phyloP scores from a whole-genome alignment of 1,140 invertebrate genomes.

The Probaryconus sp. region DNA sequence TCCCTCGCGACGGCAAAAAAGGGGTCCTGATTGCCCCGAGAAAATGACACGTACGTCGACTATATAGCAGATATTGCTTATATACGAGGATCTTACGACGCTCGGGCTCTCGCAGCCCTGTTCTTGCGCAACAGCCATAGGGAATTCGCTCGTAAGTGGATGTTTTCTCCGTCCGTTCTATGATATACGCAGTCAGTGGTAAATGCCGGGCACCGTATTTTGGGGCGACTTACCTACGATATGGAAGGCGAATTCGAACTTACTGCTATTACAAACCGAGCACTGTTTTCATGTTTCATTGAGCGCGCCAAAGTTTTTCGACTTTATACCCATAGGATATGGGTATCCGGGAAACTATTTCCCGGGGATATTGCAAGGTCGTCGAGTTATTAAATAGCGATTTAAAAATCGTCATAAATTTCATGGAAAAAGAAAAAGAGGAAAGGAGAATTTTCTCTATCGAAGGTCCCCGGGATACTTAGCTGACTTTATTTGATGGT shows the following conservation, averaged over 20 bases:
- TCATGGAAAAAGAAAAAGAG: no score
- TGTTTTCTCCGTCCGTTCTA: conserved; percentile 37
- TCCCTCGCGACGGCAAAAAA: conserved; percentile 47
- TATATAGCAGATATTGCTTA: conserved; percentile 58
- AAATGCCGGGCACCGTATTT: conserved; percentile 41
- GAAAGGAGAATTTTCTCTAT: no score
- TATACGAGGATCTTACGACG: conserved; percentile 59
- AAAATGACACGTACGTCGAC: conserved; percentile 57
- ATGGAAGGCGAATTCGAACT: conserved; percentile 37
- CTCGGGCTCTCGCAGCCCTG: conserved; percentile 32
- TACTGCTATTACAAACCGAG: conserved; percentile 32
- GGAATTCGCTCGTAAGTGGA: conserved; percentile 56
- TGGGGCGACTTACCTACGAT: conserved; percentile 10
- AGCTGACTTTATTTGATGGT: no score
- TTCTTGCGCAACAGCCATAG: conserved; percentile 52
- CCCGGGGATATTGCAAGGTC: no score
- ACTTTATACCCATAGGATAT: no score
- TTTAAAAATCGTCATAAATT: no score
- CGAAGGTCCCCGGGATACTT: no score
- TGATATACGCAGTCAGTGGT: conserved; percentile 45
- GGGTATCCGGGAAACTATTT: no score
- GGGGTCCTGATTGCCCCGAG: conserved; percentile 55
- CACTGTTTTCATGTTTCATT: conserved; percentile 7
- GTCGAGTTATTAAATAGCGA: no score
- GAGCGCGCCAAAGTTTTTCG: background rate